Evolutionary conservation across 2,888 invertebrate species (phyloP).

Genomic region (Rhodophaea formosa): DNA sequence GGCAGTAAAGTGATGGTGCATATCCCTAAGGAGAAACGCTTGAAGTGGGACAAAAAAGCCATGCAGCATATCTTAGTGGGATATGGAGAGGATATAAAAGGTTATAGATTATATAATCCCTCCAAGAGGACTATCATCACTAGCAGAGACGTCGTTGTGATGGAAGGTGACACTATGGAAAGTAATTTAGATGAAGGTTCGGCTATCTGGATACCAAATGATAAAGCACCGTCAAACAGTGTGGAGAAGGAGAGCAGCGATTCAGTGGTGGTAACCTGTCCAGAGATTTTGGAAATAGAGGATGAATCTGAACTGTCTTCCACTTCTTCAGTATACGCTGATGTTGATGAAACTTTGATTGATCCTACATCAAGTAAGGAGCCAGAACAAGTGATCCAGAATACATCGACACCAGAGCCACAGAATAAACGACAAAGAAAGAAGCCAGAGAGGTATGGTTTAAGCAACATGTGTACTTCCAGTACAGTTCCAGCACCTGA

Average conservation of each 20-base stretch:
- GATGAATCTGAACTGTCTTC: too few species aligned
- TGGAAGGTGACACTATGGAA: not conserved
- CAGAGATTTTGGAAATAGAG: too few species aligned
- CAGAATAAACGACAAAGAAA: not conserved
- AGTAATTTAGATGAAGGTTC: too few species aligned
- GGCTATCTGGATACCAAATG: too few species aligned
- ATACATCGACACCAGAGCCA: too few species aligned
- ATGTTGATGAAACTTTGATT: too few species aligned
- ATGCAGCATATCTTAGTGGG: conserved; percentile 16
- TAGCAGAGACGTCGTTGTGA: conserved; percentile 15
- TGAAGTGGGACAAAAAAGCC: conserved; percentile 19
- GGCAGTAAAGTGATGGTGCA: not conserved
- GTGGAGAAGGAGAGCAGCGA: too few species aligned
- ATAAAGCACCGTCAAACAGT: too few species aligned
- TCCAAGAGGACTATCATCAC: conserved; percentile 9
- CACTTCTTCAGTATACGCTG: too few species aligned
- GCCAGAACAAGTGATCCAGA: too few species aligned
- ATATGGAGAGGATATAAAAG: conserved; percentile 19
- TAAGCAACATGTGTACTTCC: conserved; percentile 3
- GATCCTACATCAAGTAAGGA: too few species aligned
- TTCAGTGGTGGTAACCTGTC: too few species aligned
- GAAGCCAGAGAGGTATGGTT: conserved; percentile 17
- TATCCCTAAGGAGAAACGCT: conserved; percentile 4
- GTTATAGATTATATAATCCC: conserved; percentile 20
- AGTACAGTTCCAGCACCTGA: not conserved